Base-by-base conservation (phyloP, 64 coral and sea anemone genomes). In the Stichodactyla mertensii region DNA sequence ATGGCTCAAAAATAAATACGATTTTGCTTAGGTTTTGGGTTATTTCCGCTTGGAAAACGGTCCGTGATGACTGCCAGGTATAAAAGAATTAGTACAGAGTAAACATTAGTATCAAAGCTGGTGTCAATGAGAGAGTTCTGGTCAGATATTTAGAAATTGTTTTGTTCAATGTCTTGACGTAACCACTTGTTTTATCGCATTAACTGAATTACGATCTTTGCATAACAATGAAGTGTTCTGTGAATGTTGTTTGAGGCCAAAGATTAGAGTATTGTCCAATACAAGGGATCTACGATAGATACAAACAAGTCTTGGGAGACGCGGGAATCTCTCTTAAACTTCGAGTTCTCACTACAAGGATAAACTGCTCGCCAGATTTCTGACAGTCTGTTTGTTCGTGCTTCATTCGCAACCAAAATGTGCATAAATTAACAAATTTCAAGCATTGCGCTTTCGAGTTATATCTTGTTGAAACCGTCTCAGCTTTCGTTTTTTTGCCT, bases 141-240 rank as follows among this genome's bases (percentile, higher is more conserved):
- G 86, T 62, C 36, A 93, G 87, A 93, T 93, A 96, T 96, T 96
- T 96, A 96, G 91, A 96, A 96, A 96, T 93, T 93, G 88, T 92
- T 96, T 96, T 93, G 94, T 96, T 96, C 89, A 67, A 9, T 27
- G 20, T 24, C 79, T 96, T 96, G 94, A 96, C 94, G 94, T 96
- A 87, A 84, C 88, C 88, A 90, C 94, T 96, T 93, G 88, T 96
- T 92, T 93, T 96, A 96, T 96, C 94, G 91, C 94, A 96, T 96
- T 96, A 96, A 96, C 71, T 96, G 94, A 96, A 96, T 96, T 96
- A 96, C 94, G 79, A 90, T 88, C 94, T 96, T 96, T 93, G 91
- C 94, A 96, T 96, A 93, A 96, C 94, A 96, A 96, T 92, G 84
- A 79, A 74, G 79, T 85, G 87, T 88, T 71, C 79, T 82, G 55